Evolutionary conservation across 2,797 vertebrate genomes (phyloP).

Genomic region (Chaetodon trifasciatus): DNA sequence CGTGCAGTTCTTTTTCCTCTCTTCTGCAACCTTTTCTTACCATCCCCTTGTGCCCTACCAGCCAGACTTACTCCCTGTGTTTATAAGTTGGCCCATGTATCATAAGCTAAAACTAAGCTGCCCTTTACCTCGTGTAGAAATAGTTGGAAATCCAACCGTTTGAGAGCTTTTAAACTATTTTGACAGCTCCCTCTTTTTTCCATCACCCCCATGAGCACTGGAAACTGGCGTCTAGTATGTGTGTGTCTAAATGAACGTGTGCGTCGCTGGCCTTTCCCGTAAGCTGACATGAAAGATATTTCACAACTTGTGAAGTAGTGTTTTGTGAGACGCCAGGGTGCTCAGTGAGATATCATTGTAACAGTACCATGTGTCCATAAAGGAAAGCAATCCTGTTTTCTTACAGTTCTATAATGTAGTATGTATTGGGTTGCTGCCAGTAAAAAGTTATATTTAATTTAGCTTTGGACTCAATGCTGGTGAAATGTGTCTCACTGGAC

Average conservation of each 20-base stretch:
- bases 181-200: slow-evolving; percentile 83
- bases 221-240: slow-evolving; percentile 72
- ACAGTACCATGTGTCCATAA: slow-evolving; percentile 64
- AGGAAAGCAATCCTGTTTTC: slow-evolving; percentile 67
- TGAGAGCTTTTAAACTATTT: slow-evolving; percentile 83
- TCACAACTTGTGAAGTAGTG: slow-evolving; percentile 77
- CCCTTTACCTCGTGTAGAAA: slow-evolving; percentile 84
- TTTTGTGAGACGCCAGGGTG: slow-evolving; percentile 74
- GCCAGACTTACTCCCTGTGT: slow-evolving; percentile 79
- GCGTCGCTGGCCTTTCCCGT: slow-evolving; percentile 70
- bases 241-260: slow-evolving; percentile 75
- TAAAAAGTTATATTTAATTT: slow-evolving; percentile 71
- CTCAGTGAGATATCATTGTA: slow-evolving; percentile 73
- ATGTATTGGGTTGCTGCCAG: slow-evolving; percentile 57
- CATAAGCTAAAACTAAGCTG: slow-evolving; percentile 82
- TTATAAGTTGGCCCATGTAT: slow-evolving; percentile 83
- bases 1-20: slow-evolving; percentile 78
- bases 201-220: slow-evolving; percentile 79
- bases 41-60: slow-evolving; percentile 73
- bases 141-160: slow-evolving; percentile 81
- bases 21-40: slow-evolving; percentile 82
- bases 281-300: slow-evolving; percentile 81
- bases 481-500: slow-evolving; percentile 59
- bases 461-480: slow-evolving; percentile 43
- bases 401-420: slow-evolving; percentile 60